Evolutionary conservation across 2,797 vertebrate genomes (phyloP), one percentile per base, ranked within the genome.

Genomic region (Trachurus trachurus): DNA sequence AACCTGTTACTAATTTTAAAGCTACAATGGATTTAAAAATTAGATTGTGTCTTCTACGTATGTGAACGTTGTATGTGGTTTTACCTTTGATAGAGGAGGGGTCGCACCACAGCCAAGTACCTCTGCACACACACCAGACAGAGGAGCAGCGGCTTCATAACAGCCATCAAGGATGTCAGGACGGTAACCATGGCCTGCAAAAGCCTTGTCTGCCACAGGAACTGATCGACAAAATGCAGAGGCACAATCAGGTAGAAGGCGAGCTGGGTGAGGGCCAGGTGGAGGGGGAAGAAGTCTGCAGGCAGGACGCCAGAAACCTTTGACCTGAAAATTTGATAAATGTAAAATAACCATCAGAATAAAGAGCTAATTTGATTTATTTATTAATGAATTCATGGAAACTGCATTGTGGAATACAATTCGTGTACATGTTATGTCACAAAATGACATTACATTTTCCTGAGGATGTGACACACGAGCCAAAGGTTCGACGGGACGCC

Each of bases 81-180:
- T 80, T 74, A 84, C 82, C 70, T 42, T 58, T 39, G 45, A 45
- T 85, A 85, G 52, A 29, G 1, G 6, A 68, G 1, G 21, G 78
- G 83, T 49, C 52, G 71, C 9, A 81, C 71, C 74, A 85, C 83
- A 4, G 79, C 79, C 19, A 85, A 13, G 34, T 81, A 85, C 19
- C 45, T 21, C 71, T 75, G 74, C 83, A 85, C 57, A 50, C 78
- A 81, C 52, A 68, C 19, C 71, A 85, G 53, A 29, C 61, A 71
- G 47, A 63, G 49, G 57, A 85, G 70, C 71, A 78, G 13, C 0
- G 83, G 83, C 78, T 78, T 81, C 63, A 60, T 34, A 2, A 59
- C 0, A 1, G 71, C 0, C 9, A 50, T 1, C 22, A 50, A 13
- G 0, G 2, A 8, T 12, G 0, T 37, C 10, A 19, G 13, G 16